Conservation (phyloP, 2,113 vertebrate species). For the Dipodomys merriami region DNA sequence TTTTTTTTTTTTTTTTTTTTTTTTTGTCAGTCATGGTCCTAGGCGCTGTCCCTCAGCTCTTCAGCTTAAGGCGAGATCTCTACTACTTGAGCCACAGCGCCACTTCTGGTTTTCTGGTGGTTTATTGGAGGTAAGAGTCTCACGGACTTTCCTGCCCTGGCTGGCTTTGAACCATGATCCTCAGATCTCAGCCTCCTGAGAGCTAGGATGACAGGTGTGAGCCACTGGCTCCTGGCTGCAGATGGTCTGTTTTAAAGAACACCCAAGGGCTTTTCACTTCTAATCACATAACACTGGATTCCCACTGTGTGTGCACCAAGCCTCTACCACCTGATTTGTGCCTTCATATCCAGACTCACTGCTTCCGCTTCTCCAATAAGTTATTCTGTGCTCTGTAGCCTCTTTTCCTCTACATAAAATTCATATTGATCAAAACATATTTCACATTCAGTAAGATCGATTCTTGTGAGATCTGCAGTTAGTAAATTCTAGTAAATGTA, state of each 20-base stretch:
- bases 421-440: background rate
- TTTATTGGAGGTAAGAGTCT: too few relatives aligned
- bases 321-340: too few relatives aligned
- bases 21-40: too few relatives aligned
- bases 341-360: background rate
- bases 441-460: background rate
- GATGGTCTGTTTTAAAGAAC: background rate
- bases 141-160: too few relatives aligned
- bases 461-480: background rate
- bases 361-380: background rate
- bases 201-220: too few relatives aligned
- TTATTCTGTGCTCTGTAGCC: background rate
- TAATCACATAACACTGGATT: background rate
- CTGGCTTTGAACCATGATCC: too few relatives aligned
- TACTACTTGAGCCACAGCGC: too few relatives aligned
- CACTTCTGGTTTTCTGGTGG: too few relatives aligned
- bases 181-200: too few relatives aligned
- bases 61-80: too few relatives aligned
- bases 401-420: background rate
- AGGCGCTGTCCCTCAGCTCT: too few relatives aligned
- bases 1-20: background rate
- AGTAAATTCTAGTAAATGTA: background rate
- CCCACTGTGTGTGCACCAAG: background rate
- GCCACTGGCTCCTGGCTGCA: too few relatives aligned
- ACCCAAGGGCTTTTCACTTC: background rate